phyloP scores from a whole-genome alignment of 2,113 vertebrate genomes.

The Upupa epops region DNA sequence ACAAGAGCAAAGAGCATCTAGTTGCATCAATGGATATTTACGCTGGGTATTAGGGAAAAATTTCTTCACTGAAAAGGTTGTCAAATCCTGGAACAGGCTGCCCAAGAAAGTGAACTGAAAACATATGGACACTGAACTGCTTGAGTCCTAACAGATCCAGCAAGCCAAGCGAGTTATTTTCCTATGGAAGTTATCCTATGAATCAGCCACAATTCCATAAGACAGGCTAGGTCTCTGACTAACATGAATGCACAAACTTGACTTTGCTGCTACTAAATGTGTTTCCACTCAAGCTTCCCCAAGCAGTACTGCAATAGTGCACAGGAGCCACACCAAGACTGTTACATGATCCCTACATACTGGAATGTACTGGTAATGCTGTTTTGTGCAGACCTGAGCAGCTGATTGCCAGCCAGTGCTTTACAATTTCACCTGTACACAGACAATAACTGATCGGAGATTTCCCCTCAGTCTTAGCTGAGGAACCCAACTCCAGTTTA shows the following conservation, averaged over 20 bases:
- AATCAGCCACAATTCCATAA: not conserved
- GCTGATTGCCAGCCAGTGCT: constrained; percentile 51
- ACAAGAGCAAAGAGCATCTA: too few relatives aligned
- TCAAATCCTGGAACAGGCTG: not conserved
- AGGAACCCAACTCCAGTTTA: not conserved
- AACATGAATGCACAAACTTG: not conserved
- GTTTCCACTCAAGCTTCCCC: constrained; percentile 35
- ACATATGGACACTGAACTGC: not conserved
- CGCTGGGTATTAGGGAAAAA: too few relatives aligned
- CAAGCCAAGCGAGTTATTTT: not conserved
- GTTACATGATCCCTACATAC: constrained; percentile 39
- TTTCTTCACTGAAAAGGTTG: too few relatives aligned
- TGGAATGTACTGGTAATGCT: constrained; percentile 23
- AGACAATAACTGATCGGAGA: constrained; percentile 32
- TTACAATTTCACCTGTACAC: constrained; percentile 23
- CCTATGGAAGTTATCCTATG: not conserved
- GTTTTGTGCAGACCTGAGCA: constrained; percentile 57
- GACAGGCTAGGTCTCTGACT: not conserved
- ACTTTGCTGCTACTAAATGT: constrained; percentile 26
- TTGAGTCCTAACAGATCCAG: not conserved
- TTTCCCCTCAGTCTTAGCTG: constrained; percentile 26
- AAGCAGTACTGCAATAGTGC: constrained; percentile 23
- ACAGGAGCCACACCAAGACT: not conserved
- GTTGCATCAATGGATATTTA: too few relatives aligned
- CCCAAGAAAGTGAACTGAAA: not conserved